Evolutionary conservation across 2,797 vertebrate species (phyloP), one percentile per base, ranked within the genome.

Genomic region (Brotula barbata): DNA sequence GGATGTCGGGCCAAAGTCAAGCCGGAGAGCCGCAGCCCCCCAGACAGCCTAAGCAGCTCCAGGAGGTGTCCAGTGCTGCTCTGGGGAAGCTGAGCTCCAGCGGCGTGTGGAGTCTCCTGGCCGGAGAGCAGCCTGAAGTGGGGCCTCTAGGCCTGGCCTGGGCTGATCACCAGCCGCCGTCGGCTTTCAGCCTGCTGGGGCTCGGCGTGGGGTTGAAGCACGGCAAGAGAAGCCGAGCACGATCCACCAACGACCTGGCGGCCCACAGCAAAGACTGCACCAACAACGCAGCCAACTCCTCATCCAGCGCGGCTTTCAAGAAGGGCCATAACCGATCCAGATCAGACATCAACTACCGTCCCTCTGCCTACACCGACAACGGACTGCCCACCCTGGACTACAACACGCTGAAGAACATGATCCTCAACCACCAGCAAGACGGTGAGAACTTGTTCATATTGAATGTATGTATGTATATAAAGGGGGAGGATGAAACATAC

Each of bases 161-260:
- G 91, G 91, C 89, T 0, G 90, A 91, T 86, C 93, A 84, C 70
- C 83, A 86, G 0, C 80, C 90, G 0, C 81, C 90, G 5, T 52
- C 58, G 1, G 44, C 51, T 43, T 92, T 97, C 77, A 92, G 90
- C 14, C 88, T 96, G 49, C 87, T 96, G 70, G 92, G 44, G n/a
- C 83, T 94, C 16, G 86, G 85, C 1, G 62, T 81, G 73, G 82
- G 85, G 19, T 16, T 85, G 45, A 93, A 94, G 73, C 93, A 94
- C 8, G 92, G 93, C 67, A 94, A 95, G 82, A 93, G 91, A 65
- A 94, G 93, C 76, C 86, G 95, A n/a, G 95, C 96, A 0, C 94
- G 93, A 16, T 99, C 97, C 0, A 95, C 97, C 73, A 98, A 98
- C 0, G 97, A 99, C 85, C 88, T 98, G 77, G 79, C 94, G 6